Conservation (phyloP, 2,888 invertebrate genomes). For the Linnaemya vulpina region DNA sequence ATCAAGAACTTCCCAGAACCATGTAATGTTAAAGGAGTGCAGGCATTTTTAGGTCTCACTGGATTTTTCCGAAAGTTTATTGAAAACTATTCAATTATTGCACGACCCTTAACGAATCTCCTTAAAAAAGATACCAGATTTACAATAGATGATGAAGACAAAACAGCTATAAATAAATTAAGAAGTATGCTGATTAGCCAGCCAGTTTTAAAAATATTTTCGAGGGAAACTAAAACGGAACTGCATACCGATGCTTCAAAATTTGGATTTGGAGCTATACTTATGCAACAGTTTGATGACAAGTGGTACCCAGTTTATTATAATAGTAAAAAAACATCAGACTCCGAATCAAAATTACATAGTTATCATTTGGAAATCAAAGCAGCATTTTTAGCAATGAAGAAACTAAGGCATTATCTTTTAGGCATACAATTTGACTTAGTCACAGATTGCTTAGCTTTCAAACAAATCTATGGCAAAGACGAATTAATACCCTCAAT, state of each 20-base stretch:
- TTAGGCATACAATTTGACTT: constrained; percentile 57
- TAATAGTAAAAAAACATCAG: constrained; percentile 55
- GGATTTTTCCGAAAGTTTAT: constrained; percentile 65
- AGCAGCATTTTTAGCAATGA: constrained; percentile 71
- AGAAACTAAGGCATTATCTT: constrained; percentile 74
- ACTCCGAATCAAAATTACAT: constrained; percentile 50
- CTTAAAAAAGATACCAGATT: constrained; percentile 43
- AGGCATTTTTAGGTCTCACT: constrained; percentile 62
- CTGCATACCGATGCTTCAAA: constrained; percentile 71
- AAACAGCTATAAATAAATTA: constrained; percentile 45
- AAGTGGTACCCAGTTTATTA: constrained; percentile 66
- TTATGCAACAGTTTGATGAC: constrained; percentile 64
- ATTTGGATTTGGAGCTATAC: constrained; percentile 59
- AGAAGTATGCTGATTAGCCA: constrained; percentile 27
- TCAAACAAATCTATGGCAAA: constrained; percentile 55
- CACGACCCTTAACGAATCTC: constrained; percentile 53
- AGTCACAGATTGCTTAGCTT: constrained; percentile 63
- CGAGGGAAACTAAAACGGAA: constrained; percentile 56
- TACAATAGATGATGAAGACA: constrained; percentile 36
- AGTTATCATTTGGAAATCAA: constrained; percentile 74
- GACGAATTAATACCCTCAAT: constrained; percentile 56
- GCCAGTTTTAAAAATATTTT: constrained; percentile 61
- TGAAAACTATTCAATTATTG: constrained; percentile 54
- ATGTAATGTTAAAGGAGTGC: constrained; percentile 47
- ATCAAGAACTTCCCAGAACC: constrained; percentile 56